Base-by-base conservation (phyloP, 2,888 invertebrate species). In the Pantelozetes paolii region DNA sequence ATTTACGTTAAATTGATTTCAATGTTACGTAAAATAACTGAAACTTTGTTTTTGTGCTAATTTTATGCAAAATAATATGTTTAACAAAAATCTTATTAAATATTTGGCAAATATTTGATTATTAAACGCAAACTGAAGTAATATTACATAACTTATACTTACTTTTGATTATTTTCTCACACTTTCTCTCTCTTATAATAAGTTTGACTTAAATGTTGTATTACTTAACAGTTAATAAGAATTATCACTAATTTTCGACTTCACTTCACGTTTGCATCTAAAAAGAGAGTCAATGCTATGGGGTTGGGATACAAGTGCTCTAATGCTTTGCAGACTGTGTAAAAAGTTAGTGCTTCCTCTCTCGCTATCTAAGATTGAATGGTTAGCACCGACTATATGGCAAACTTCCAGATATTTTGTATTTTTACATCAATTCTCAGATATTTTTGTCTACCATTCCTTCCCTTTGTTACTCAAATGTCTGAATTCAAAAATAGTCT, bases 241-340 rank as follows among this genome's bases (percentile, higher is more conserved):
- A 26, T 69, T 69, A 69, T 45, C 45, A 69, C 69, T 69, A 69
- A 69, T 69, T 69, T 36, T 69, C 42, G 26, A 45, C 45, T 69
- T 42, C 40, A 69, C 45, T 45, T 45, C 42, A 69, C 69, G 20
- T 45, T 26, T 40, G 23, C 42, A n/a, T 30, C 59, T 42, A 45
- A 69, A 69, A 42, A 13, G 13, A 42, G 69, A 69, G 26, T 26
- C 42, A 67, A 42, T 11, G 23, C 57, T 30, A 30, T 57, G 30
- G 11, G 11, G 15, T 45, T 54, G 23, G 13, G 28, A 57, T 57
- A 1, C 18, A 30, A 57, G 20, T n/a, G n/a, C n/a, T n/a, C n/a
- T n/a, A 67, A 42, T 11, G 23, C 57, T 30, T 15, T 57, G 30
- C 6, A 2, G 15, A 11, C 26, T 5, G 13, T 13, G 30, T 57